A percentile compares a stretch with the other conserved stretches of the same genome.
phyloP scores from a whole-genome alignment of 2,888 invertebrate species.

The Drosophila rubida region DNA sequence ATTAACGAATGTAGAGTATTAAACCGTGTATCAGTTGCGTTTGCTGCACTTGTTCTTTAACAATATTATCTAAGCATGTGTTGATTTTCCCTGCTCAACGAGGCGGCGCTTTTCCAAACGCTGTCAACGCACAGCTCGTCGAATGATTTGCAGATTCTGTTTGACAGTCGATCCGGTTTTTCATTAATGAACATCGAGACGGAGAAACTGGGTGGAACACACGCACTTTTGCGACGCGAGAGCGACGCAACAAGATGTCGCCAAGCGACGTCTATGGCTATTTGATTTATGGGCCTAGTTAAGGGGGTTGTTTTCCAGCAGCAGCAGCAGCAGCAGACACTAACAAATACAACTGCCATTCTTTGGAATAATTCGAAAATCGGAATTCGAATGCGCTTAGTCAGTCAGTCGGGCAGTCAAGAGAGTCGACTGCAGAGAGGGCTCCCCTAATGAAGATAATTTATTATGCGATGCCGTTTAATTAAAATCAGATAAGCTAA shows the following conservation, averaged over 20 bases:
- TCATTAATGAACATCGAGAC: conserved; percentile 76
- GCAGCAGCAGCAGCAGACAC: not conserved
- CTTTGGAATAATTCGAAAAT: conserved; percentile 13
- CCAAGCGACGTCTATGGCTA: conserved; percentile 28
- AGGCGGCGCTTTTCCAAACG: conserved; percentile 71
- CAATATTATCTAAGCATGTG: conserved; percentile 76
- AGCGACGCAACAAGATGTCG: conserved; percentile 26
- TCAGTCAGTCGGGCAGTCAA: conserved; percentile 44
- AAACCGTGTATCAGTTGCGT: not conserved
- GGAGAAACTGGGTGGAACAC: conserved; percentile 53
- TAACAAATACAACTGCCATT: conserved; percentile 36
- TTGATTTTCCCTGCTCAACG: conserved; percentile 73
- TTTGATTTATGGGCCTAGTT: conserved; percentile 65
- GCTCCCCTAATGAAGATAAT: conserved; percentile 84
- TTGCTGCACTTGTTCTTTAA: conserved; percentile 20
- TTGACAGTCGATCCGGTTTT: conserved; percentile 79
- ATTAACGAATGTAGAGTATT: conserved; percentile 13
- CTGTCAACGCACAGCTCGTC: conserved; percentile 68
- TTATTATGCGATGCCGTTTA: conserved; percentile 85
- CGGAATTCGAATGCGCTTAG: conserved; percentile 21
- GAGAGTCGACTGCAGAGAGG: not conserved
- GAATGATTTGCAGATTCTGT: conserved; percentile 79
- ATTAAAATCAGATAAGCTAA: conserved; percentile 84
- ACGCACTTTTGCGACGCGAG: conserved; percentile 52
- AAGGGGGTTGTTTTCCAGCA: conserved; percentile 27